Evolutionary conservation across 2,888 invertebrate species (phyloP).

Genomic region (Drosophila atripex): DNA sequence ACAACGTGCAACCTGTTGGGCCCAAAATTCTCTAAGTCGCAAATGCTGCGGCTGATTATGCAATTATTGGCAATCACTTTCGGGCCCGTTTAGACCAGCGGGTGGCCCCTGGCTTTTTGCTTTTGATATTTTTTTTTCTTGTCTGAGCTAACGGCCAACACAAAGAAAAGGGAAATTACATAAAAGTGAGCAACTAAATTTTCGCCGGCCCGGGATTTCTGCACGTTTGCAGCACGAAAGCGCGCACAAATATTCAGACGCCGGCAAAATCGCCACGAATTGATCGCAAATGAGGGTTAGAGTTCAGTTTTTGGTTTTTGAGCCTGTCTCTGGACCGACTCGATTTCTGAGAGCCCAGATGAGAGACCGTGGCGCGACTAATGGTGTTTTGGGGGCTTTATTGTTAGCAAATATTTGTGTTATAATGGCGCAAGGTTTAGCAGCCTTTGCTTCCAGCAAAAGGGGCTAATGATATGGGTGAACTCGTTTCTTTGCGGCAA

Average conservation of each 20-base stretch:
- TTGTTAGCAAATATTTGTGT: conserved; percentile 77
- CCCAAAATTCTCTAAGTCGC: conserved; percentile 54
- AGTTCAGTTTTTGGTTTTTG: conserved; percentile 56
- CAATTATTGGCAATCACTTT: conserved; percentile 78
- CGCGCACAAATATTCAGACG: conserved; percentile 64
- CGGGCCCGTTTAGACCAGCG: conserved; percentile 76
- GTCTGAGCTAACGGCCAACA: conserved; percentile 34
- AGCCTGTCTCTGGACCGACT: conserved; percentile 15
- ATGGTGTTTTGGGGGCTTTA: conserved; percentile 70
- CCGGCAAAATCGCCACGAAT: conserved; percentile 75
- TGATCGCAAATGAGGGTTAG: conserved; percentile 78
- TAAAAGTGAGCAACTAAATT: conserved; percentile 78
- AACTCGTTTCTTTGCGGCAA: conserved; percentile 59
- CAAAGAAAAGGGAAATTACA: conserved; percentile 79
- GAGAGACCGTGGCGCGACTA: conserved; percentile 35
- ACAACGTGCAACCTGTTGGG: conserved; percentile 64
- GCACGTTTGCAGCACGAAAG: conserved; percentile 71
- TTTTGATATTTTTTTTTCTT: conserved; percentile 1
- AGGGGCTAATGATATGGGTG: conserved; percentile 73
- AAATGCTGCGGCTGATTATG: conserved; percentile 64
- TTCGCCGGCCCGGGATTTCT: conserved; percentile 63
- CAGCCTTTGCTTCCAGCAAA: conserved; percentile 31
- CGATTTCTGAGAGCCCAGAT: conserved; percentile 18
- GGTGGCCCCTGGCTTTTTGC: conserved; percentile 53
- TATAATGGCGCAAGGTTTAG: conserved; percentile 73